Percentiles rank a stretch among this genome's conserved stretches.
Evolutionary conservation across 2,888 invertebrate genomes (phyloP).

Genomic region (Priocnemis perturbator): DNA sequence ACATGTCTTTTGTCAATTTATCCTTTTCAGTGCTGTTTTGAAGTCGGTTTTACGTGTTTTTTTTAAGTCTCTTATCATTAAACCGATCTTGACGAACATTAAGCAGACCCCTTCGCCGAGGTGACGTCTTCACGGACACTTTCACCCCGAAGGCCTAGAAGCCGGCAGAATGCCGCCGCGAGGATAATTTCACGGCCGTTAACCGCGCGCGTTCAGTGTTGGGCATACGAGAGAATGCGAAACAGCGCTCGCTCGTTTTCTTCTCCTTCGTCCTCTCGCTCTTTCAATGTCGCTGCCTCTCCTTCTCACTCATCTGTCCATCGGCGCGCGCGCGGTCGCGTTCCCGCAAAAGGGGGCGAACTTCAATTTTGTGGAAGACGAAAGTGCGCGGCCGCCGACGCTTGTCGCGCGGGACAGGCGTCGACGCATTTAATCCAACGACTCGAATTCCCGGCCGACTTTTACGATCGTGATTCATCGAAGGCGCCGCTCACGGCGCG

Average conservation of each 20-base stretch:
- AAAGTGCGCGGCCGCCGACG: background rate
- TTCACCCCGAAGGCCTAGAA: constrained; percentile 2
- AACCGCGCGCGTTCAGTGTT: too few species aligned
- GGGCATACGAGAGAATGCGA: constrained; percentile 43
- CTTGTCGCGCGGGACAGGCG: constrained; percentile 3
- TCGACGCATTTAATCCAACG: constrained; percentile 35
- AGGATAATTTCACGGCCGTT: constrained; percentile 54
- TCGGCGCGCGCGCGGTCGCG: background rate
- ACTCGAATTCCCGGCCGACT: constrained; percentile 29
- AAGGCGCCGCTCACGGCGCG: constrained; percentile 26
- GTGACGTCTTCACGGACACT: constrained; percentile 19
- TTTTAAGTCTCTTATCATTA: constrained; percentile 7
- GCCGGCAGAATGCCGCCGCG: background rate
- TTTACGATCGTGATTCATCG: constrained; percentile 56
- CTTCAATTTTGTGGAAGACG: constrained; percentile 39
- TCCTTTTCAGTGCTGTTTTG: too few species aligned
- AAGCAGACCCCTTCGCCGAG: constrained; percentile 11
- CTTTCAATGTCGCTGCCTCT: background rate
- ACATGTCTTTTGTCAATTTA: too few species aligned
- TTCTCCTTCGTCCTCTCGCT: background rate
- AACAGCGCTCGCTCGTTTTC: constrained; percentile 10
- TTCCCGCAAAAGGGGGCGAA: constrained; percentile 24
- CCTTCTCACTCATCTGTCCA: background rate
- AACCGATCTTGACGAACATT: constrained; percentile 30
- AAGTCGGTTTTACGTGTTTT: too few species aligned